phyloP scores from a whole-genome alignment of 2,113 vertebrate species.

The Saimiri boliviensis region DNA sequence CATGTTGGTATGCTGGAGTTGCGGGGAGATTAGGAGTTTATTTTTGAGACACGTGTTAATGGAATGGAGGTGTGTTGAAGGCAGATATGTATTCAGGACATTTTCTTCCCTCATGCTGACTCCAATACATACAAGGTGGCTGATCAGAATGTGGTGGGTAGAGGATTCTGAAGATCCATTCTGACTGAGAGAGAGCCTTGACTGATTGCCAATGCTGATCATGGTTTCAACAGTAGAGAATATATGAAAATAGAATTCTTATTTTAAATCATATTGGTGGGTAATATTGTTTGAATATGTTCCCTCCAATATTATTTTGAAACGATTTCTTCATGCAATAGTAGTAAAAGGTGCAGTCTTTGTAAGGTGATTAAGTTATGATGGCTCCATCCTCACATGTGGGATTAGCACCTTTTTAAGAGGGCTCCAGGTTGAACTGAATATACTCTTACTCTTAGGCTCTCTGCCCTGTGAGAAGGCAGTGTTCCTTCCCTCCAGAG shows the following conservation, averaged over 20 bases:
- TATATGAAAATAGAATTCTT: neutral
- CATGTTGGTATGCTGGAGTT: neutral
- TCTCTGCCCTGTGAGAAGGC: neutral
- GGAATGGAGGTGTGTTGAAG: neutral
- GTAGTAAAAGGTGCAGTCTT: neutral
- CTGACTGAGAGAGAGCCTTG: neutral
- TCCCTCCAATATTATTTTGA: neutral
- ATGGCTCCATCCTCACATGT: accelerated
- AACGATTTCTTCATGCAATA: neutral
- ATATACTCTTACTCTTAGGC: no score
- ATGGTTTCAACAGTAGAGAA: neutral
- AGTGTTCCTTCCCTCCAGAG: neutral
- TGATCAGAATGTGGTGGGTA: accelerated
- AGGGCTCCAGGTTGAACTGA: neutral
- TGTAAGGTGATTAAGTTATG: accelerated
- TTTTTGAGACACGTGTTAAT: accelerated
- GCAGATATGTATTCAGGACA: accelerated
- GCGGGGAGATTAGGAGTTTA: neutral
- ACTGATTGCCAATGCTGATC: neutral
- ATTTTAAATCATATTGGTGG: neutral
- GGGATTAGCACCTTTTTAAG: neutral
- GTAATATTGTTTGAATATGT: neutral
- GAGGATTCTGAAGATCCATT: neutral
- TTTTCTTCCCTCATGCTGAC: neutral
- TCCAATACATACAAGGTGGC: neutral